Conservation (phyloP, 2,113 vertebrate genomes). For the Dipodomys ordii region DNA sequence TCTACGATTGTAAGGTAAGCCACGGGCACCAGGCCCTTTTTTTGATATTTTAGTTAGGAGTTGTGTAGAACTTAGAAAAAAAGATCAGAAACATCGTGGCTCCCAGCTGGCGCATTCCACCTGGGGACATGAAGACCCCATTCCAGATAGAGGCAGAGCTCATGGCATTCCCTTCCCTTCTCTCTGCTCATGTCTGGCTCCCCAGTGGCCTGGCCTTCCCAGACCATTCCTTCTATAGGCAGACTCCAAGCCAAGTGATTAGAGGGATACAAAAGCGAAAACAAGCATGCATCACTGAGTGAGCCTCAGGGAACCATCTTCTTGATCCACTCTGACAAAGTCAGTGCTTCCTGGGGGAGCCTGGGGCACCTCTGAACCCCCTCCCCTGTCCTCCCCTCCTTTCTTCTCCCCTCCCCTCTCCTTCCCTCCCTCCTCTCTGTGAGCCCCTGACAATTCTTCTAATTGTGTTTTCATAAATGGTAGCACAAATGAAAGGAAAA, state of each 20-base stretch:
- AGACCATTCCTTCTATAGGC: background rate
- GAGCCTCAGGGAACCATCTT: slow-evolving; percentile 55
- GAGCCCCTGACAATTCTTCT: no score
- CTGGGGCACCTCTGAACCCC: slow-evolving; percentile 45
- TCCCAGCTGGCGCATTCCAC: background rate
- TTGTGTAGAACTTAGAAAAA: slow-evolving; percentile 18
- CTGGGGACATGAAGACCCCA: background rate
- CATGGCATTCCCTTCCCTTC: background rate
- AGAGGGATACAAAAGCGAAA: slow-evolving; percentile 56
- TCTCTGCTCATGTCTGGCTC: background rate
- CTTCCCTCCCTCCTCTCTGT: no score
- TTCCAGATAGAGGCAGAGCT: background rate
- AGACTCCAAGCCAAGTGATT: slow-evolving; percentile 37
- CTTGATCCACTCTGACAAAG: slow-evolving; percentile 56
- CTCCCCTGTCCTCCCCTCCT: no score
- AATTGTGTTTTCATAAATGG: no score
- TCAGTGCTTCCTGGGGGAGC: slow-evolving; percentile 69
- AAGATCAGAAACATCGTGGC: background rate
- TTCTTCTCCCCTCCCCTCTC: no score
- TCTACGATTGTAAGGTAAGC: no score
- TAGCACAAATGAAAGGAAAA: no score
- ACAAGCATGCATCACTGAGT: background rate
- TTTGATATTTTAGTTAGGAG: background rate
- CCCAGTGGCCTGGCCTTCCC: background rate
- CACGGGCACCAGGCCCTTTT: no score